Evolutionary conservation across 2,888 invertebrate species (phyloP).

Genomic region (Hermaeophaga mercurialis): DNA sequence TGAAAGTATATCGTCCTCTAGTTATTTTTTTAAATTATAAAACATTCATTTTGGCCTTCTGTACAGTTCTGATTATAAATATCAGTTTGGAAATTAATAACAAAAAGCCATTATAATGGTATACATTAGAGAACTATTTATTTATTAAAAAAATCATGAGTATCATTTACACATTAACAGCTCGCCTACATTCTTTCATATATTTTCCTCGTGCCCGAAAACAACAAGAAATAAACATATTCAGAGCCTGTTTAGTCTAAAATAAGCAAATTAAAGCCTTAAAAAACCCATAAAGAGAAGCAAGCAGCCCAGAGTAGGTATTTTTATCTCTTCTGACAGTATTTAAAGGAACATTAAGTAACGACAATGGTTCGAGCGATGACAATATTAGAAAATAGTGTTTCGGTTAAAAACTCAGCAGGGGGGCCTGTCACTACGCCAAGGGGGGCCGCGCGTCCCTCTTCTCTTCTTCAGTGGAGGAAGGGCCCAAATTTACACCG

Average conservation of each 20-base stretch:
- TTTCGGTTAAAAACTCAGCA: conserved; percentile 49
- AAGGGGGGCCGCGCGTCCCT: conserved; percentile 42
- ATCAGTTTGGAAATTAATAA: no score
- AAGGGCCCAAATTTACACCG: conserved; percentile 32
- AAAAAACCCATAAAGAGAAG: conserved; percentile 22
- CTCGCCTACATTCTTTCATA: not conserved
- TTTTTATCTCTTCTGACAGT: conserved; percentile 37
- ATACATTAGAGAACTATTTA: no score
- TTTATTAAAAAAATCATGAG: not conserved
- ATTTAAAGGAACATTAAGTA: conserved; percentile 48
- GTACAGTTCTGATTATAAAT: no score
- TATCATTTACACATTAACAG: not conserved
- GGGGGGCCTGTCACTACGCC: conserved; percentile 50
- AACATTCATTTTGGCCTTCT: no score
- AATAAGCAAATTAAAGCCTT: conserved; percentile 23
- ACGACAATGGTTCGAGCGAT: conserved; percentile 51
- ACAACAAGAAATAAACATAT: not conserved
- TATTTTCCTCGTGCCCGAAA: conserved; percentile 8
- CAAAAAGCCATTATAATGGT: no score
- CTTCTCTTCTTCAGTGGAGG: conserved; percentile 38
- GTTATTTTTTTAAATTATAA: no score
- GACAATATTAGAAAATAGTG: conserved; percentile 53
- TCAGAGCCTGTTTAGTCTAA: conserved; percentile 19
- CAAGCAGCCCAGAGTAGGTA: conserved; percentile 21
- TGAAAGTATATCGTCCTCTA: no score